Evolutionary conservation across 2,888 invertebrate genomes (phyloP).

Genomic region (Drosophila nr. fundita): DNA sequence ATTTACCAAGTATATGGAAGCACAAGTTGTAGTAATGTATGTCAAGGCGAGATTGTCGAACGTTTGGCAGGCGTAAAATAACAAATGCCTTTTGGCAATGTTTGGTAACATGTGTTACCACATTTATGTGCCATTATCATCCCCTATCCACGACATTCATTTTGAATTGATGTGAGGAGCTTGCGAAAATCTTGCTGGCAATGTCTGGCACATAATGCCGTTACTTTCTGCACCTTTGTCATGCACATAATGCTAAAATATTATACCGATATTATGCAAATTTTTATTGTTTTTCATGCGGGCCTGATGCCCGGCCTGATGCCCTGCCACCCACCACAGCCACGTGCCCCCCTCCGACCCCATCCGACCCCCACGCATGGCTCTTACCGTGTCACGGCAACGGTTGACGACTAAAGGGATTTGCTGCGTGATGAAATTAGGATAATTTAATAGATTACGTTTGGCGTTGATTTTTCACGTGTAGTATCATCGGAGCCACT

Average conservation of each 20-base stretch:
- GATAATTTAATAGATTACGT: constrained; percentile 81
- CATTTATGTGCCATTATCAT: constrained; percentile 60
- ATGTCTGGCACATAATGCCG: constrained; percentile 58
- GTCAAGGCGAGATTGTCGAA: constrained; percentile 12
- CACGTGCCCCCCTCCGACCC: too few species aligned
- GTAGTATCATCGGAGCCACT: constrained; percentile 3
- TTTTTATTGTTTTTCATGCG: constrained; percentile 80
- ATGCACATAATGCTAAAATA: constrained; percentile 79
- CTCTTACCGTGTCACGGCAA: neutral
- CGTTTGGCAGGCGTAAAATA: constrained; percentile 2
- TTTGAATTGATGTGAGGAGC: constrained; percentile 16
- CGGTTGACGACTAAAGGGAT: constrained; percentile 68
- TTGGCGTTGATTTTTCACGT: constrained; percentile 74
- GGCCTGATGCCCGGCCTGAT: constrained; percentile 1
- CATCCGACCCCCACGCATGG: neutral
- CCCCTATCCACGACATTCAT: neutral
- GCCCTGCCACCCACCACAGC: neutral
- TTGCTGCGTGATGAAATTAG: constrained; percentile 80
- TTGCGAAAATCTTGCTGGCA: constrained; percentile 32
- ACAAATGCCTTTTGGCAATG: constrained; percentile 32
- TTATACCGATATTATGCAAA: constrained; percentile 83
- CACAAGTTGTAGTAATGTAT: constrained; percentile 1
- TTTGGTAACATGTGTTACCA: constrained; percentile 68
- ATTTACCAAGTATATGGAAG: neutral
- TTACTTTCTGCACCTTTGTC: constrained; percentile 76